Conservation (phyloP, 2,888 invertebrate genomes). For the Ormyrus nitidulus region DNA sequence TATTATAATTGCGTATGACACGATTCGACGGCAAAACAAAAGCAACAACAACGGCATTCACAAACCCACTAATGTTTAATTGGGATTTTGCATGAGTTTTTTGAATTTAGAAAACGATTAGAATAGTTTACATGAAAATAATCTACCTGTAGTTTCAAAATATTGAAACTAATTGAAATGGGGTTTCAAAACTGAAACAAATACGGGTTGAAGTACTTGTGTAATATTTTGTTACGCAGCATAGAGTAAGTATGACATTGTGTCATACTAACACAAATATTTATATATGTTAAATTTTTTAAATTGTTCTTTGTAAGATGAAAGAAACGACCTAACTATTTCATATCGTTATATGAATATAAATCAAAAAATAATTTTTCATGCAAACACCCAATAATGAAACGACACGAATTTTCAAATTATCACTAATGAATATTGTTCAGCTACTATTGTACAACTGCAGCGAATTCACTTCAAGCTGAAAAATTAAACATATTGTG, state of each 20-base stretch:
- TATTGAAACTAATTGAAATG: too few species aligned
- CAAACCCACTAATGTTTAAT: constrained; percentile 43
- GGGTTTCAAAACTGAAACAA: too few species aligned
- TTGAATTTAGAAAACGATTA: neutral
- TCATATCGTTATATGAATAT: too few species aligned
- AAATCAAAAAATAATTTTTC: neutral
- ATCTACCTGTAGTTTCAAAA: too few species aligned
- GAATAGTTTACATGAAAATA: too few species aligned
- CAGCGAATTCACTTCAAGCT: constrained; percentile 53
- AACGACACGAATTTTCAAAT: constrained; percentile 50
- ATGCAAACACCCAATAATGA: constrained; percentile 3
- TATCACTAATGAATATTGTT: constrained; percentile 46
- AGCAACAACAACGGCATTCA: constrained; percentile 34
- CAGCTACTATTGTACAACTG: constrained; percentile 25
- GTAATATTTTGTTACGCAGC: too few species aligned
- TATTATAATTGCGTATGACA: constrained; percentile 55
- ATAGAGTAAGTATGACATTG: too few species aligned
- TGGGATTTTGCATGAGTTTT: neutral
- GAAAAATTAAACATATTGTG: constrained; percentile 56
- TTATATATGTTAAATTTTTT: too few species aligned
- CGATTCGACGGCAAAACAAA: constrained; percentile 46
- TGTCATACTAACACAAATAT: too few species aligned
- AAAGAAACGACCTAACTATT: too few species aligned
- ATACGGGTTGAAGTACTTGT: too few species aligned
- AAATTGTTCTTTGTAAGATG: too few species aligned